Base-by-base conservation (phyloP, 1,140 invertebrate species). In the Drosophila pruinosa region DNA sequence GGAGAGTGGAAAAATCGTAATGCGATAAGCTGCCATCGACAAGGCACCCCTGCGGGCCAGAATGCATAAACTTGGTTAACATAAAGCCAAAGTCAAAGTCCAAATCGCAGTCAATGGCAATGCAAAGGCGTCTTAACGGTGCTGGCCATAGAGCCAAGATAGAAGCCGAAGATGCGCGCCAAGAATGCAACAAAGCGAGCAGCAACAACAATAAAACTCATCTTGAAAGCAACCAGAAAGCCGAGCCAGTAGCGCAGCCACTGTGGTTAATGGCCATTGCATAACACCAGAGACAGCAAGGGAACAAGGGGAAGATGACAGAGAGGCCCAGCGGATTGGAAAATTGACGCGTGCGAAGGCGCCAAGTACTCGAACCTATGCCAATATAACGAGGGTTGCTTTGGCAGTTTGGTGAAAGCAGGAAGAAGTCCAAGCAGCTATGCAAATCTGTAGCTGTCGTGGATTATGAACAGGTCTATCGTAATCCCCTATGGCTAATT, bases 321-420 rank as follows among this genome's bases (percentile, higher is more conserved):
- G 39, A 19, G 8, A 7, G 19, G 75, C 59, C 56, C 80, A 85
- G 80, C 63, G 76, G 64, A 24, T 62, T 64, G 81, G 77, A 85
- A 86, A 85, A 85, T 85, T 86, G 81, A 73, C 81, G 81, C 81
- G 81, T 85, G 81, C 80, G 73, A 73, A 65, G 48, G 57, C 48
- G 26, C 34, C 61, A 67, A 52, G 34, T 12, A 12, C 39, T 45
- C 21, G 10, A 22, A 39, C 34, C 31, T 61, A 58, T 71, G 77
- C 21, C 64, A 77, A 85, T 85, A 58, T n/a, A 50, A 22, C 80
- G 79, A 80, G 72, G 76, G 72, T 24, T 17, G 68, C 2, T 15
- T 31, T 10, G 57, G 26, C 38, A 59, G n/a, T 75, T 62, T 36
- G 10, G 81, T 80, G 81, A 83, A 83, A 83, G 80, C 56, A 86